A percentile compares a stretch with the other conserved stretches of the same genome.
phyloP scores from a whole-genome alignment of 2,797 vertebrate genomes.

The Poecile montanus region DNA sequence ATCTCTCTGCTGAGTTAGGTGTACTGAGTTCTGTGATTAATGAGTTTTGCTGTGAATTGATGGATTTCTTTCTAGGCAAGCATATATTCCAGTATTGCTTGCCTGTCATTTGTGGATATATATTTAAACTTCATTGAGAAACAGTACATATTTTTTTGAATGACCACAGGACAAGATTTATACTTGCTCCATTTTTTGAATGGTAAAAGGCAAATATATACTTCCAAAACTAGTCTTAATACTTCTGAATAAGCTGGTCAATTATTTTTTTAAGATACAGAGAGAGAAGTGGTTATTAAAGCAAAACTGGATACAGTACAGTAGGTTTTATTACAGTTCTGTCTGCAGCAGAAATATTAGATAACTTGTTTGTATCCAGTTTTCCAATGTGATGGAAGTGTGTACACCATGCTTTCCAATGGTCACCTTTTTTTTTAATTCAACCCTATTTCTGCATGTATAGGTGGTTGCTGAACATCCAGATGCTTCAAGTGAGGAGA shows the following conservation, averaged over 20 bases:
- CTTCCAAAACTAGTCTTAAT: not conserved
- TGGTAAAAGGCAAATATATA: not conserved
- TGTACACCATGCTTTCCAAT: not conserved
- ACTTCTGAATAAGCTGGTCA: not conserved
- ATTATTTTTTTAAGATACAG: not conserved
- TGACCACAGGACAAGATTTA: not conserved
- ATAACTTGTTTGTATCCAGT: not conserved
- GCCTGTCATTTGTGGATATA: not conserved
- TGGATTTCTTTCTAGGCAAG: not conserved
- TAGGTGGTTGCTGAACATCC: constrained; percentile 83
- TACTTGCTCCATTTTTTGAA: not conserved
- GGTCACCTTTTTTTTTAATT: constrained; percentile 46
- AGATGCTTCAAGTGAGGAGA: constrained; percentile 80
- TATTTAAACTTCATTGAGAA: not conserved
- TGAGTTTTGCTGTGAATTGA: not conserved
- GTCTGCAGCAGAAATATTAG: not conserved
- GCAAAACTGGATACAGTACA: not conserved
- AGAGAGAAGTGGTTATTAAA: not conserved
- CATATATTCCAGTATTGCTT: not conserved
- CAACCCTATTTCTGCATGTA: constrained; percentile 40
- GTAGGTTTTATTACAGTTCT: not conserved
- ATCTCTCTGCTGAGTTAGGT: not conserved
- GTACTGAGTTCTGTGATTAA: not conserved
- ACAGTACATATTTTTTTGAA: not conserved
- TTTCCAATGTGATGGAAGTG: not conserved